These are phyloP conservation scores for Labeo calbasu DNA, from an alignment of 2,797 vertebrate species.

Conservation along the genomic window DNA sequence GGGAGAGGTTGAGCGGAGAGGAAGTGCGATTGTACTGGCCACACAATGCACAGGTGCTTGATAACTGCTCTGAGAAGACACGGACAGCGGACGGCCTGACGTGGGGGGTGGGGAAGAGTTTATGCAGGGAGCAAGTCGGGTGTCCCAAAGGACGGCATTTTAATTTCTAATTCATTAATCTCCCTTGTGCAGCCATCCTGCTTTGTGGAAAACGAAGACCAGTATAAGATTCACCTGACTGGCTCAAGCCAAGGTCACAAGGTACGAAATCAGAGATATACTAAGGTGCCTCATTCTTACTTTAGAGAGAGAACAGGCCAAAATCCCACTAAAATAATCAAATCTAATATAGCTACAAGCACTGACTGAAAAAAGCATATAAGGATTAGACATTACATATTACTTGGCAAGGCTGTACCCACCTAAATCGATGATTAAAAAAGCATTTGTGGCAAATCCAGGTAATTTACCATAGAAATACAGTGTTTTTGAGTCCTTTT, in stretches of 20 bases:
- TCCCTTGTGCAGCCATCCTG: slow-evolving; percentile 50
- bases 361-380: too few relatives aligned
- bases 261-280: slow-evolving; percentile 23
- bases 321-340: not conserved
- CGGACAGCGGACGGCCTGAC: not conserved
- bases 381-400: too few relatives aligned
- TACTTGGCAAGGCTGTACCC: too few relatives aligned
- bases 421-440: too few relatives aligned
- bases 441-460: too few relatives aligned
- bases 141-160: slow-evolving; percentile 59
- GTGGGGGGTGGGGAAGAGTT: slow-evolving; percentile 30
- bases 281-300: not conserved
- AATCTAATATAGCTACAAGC: not conserved
- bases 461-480: too few relatives aligned
- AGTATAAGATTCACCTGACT: slow-evolving; percentile 27
- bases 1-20: slow-evolving; percentile 32
- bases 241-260: slow-evolving; percentile 41
- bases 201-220: slow-evolving; percentile 30
- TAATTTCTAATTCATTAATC: slow-evolving; percentile 66
- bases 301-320: not conserved
- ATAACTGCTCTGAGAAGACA: slow-evolving; percentile 32
- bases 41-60: slow-evolving; percentile 38
- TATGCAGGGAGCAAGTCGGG: slow-evolving; percentile 46
- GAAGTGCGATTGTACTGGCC: slow-evolving; percentile 48
- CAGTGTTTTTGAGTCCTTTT: too few relatives aligned